These are phyloP conservation scores for Hydrotaea diabolus DNA, from an alignment of 2,888 invertebrate genomes.

Conservation along the genomic window DNA sequence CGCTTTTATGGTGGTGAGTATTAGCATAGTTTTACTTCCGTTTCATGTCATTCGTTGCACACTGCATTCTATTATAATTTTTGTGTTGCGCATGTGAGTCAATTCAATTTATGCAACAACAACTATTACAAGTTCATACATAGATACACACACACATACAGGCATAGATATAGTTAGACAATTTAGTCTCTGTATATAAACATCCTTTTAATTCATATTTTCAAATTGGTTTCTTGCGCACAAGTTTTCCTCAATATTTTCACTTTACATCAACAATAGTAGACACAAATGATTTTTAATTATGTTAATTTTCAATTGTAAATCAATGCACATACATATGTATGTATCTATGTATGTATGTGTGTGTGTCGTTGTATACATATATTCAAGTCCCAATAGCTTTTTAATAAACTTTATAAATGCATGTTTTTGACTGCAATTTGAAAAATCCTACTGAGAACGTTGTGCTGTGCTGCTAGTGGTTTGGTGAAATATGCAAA, in stretches of 20 bases:
- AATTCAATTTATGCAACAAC: constrained; percentile 38
- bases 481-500: neutral
- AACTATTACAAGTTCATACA: too few species aligned
- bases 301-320: constrained; percentile 1
- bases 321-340: neutral
- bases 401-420: constrained; percentile 7
- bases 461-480: neutral
- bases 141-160: too few species aligned
- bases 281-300: neutral
- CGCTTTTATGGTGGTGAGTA: constrained; percentile 22
- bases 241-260: too few species aligned
- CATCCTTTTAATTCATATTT: too few species aligned
- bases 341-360: too few species aligned
- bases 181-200: too few species aligned
- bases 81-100: constrained; percentile 64
- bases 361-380: neutral
- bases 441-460: neutral
- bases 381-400: neutral
- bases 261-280: neutral
- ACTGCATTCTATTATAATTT: constrained; percentile 47
- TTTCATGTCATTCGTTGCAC: constrained; percentile 52
- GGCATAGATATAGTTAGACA: too few species aligned
- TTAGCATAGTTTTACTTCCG: constrained; percentile 66
- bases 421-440: neutral
- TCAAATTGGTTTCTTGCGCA: too few species aligned